Base-by-base conservation (phyloP, 2,797 vertebrate genomes). In the Semotilus atromaculatus region DNA sequence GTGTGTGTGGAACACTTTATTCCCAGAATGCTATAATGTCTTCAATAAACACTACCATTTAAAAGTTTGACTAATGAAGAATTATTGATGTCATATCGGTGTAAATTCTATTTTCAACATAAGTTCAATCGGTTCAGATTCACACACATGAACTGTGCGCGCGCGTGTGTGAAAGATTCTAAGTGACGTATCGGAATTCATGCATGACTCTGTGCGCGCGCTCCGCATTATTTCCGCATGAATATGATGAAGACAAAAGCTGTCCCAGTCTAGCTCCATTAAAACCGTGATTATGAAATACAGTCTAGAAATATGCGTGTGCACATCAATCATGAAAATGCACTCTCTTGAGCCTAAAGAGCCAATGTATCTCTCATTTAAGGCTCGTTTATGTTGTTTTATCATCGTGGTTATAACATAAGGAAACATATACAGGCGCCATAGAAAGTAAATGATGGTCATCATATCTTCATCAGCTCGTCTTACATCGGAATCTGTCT, bases 181-280 rank as follows among this genome's bases (percentile, higher is more conserved):
- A 66, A 16, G 62, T 67, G 84, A 75, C 38, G 51, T 67, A 62
- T 53, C n/a, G 68, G 75, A 86, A 83, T 43, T 55, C 43, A 26
- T 16, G 77, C 68, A 38, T 62, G 40, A n/a, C 45, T 5, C 34
- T n/a, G 79, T 31, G 62, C 70, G 66, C 77, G 86, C 86, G 86
- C 71, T 58, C 53, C 55, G 45, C 58, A 58, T 87, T 85, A 88
- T 60, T 81, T 78, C 72, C 87, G 87, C 85, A 51, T 86, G 87
- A 88, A 21, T 82, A 45, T 86, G 78, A 88, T 31, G 75, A 55
- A 88, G 87, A 88, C 87, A 88, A 88, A 83, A 88, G 85, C 82
- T 45, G 58, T 66, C 34, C 6, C 21, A 74, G 21, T 73, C 23
- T 4, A 34, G 70, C 66, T 55, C n/a, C 34, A 34, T 60, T 71